Conservation (phyloP, 2,797 vertebrate genomes). For the Anniella stebbinsi region DNA sequence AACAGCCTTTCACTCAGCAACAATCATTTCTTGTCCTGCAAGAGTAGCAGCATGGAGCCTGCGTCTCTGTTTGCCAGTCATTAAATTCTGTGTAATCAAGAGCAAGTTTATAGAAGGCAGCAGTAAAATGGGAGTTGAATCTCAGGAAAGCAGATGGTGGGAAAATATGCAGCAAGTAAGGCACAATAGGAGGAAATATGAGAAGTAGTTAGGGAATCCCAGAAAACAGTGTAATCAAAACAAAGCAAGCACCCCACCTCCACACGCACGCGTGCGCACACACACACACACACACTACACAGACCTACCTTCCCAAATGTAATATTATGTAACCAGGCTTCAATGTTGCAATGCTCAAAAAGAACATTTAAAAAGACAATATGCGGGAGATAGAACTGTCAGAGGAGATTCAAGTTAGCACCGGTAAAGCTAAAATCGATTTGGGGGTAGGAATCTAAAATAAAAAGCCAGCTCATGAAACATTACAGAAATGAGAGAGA, state of each 20-base stretch:
- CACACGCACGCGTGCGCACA: neutral
- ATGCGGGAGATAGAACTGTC: neutral
- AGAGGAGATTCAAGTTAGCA: constrained; percentile 1
- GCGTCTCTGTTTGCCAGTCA: constrained; percentile 44
- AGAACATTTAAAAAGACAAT: constrained; percentile 9
- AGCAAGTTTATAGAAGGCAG: constrained; percentile 39
- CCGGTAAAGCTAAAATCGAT: constrained; percentile 31
- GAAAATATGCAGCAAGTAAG: constrained; percentile 52
- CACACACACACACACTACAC: neutral
- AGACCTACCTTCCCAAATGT: neutral
- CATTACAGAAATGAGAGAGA: neutral
- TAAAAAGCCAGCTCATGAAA: neutral
- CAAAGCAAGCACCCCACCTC: neutral
- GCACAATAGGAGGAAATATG: constrained; percentile 51
- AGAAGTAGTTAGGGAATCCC: constrained; percentile 38
- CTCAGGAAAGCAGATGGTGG: constrained; percentile 61
- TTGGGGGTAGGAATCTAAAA: neutral
- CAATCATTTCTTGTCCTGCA: constrained; percentile 1
- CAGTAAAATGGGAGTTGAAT: constrained; percentile 54
- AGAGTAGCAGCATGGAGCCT: constrained; percentile 48
- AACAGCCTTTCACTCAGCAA: constrained; percentile 29
- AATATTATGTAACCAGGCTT: neutral
- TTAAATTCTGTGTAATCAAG: constrained; percentile 37
- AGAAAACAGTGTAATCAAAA: constrained; percentile 43
- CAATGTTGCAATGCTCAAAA: neutral